A percentile compares a stretch with the other conserved stretches of the same genome.
Evolutionary conservation across 2,888 invertebrate genomes (phyloP).

Genomic region (Metalampra italica): DNA sequence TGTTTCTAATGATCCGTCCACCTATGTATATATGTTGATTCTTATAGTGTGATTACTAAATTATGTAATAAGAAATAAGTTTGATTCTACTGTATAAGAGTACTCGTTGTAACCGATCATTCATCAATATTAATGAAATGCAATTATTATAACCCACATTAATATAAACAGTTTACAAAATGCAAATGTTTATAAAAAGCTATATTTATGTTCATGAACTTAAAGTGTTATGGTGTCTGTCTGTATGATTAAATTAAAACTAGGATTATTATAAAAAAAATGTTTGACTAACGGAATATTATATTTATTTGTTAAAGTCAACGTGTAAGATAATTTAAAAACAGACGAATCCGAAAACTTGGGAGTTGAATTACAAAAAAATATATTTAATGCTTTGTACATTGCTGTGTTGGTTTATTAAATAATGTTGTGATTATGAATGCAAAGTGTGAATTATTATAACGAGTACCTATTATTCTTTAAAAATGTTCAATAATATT

Average conservation of each 20-base stretch:
- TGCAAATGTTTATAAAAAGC: neutral
- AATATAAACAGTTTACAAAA: neutral
- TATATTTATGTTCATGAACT: conserved; percentile 24
- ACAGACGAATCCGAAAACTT: conserved; percentile 28
- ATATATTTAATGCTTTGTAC: conserved; percentile 37
- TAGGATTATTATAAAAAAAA: conserved; percentile 27
- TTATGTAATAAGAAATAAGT: neutral
- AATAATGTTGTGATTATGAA: conserved; percentile 39
- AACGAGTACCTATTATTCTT: neutral
- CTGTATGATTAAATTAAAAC: conserved; percentile 26
- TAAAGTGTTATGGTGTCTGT: conserved; percentile 34
- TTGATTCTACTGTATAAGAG: neutral
- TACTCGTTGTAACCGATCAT: neutral
- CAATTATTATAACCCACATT: neutral
- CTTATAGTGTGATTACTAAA: neutral
- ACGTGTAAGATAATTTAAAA: conserved; percentile 23
- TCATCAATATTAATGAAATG: conserved; percentile 1
- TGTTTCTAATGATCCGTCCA: no score
- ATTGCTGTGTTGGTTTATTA: conserved; percentile 19
- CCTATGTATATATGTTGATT: no score
- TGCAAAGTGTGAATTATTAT: conserved; percentile 18
- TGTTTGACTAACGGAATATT: conserved; percentile 25
- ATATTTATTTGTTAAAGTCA: conserved; percentile 39
- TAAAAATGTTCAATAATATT: neutral
- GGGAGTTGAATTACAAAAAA: conserved; percentile 21